Percentiles rank a stretch among this genome's conserved stretches.
phyloP scores from a whole-genome alignment of 53 echinoderm and acorn worm species.

The Stichopus horrens region DNA sequence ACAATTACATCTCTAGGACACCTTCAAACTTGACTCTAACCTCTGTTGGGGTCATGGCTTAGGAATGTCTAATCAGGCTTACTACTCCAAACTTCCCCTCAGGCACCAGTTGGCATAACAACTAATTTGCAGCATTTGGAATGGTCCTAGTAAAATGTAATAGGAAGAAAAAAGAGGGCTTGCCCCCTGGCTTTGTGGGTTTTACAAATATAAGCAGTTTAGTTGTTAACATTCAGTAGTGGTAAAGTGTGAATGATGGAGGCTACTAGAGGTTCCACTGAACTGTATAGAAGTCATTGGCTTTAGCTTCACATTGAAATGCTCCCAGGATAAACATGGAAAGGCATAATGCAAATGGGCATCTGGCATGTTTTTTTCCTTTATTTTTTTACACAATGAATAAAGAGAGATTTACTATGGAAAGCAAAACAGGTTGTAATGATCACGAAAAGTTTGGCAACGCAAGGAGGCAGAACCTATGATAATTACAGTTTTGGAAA shows the following conservation, averaged over 20 bases:
- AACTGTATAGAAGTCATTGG: not conserved
- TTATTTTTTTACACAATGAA: not conserved
- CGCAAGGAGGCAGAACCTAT: too few relatives aligned
- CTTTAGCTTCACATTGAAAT: not conserved
- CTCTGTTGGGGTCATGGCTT: constrained; percentile 40
- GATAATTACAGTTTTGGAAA: too few relatives aligned
- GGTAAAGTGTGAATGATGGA: not conserved
- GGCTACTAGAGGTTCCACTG: not conserved
- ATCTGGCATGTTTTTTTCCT: not conserved
- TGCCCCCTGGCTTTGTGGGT: constrained; percentile 28
- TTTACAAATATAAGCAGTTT: not conserved
- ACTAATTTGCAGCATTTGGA: constrained; percentile 35
- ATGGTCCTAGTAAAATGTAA: constrained; percentile 2
- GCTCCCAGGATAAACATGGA: not conserved
- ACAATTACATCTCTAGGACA: not conserved
- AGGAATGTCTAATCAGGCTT: constrained; percentile 41
- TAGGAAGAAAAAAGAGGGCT: constrained; percentile 13
- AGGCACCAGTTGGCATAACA: constrained; percentile 31
- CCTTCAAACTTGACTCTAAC: constrained; percentile 34
- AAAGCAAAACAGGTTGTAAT: too few relatives aligned
- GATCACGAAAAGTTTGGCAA: too few relatives aligned
- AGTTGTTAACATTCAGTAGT: not conserved
- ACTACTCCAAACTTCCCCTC: not conserved
- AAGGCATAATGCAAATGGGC: not conserved
- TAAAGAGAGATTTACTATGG: too few relatives aligned